These are phyloP conservation scores for Agapostemon virescens DNA, from an alignment of 2,888 invertebrate genomes.

Conservation along the genomic window DNA sequence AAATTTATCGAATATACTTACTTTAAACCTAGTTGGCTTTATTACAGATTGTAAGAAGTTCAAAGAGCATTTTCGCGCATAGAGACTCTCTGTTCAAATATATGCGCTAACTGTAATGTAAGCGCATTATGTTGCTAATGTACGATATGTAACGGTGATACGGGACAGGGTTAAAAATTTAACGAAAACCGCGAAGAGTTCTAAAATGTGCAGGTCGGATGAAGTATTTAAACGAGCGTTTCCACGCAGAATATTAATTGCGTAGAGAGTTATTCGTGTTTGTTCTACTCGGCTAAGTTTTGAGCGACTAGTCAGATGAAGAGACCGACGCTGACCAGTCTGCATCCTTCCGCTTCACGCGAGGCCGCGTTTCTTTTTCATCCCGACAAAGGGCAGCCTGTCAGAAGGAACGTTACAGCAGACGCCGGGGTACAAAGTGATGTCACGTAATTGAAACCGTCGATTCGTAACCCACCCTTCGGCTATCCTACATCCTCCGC, in stretches of 20 bases:
- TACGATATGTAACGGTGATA: no score
- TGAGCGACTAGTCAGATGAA: conserved; percentile 52
- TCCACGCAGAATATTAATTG: conserved; percentile 17
- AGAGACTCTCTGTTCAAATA: no score
- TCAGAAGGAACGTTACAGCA: conserved; percentile 54
- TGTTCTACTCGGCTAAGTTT: conserved; percentile 51
- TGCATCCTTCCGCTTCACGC: conserved; percentile 68
- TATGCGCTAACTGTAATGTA: no score
- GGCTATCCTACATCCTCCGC: conserved; percentile 18
- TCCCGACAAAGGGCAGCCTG: conserved; percentile 65
- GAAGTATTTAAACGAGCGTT: no score
- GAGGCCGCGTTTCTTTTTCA: conserved; percentile 69
- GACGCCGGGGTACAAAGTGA: conserved; percentile 57
- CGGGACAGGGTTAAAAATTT: no score
- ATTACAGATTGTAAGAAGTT: no score
- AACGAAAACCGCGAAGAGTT: no score
- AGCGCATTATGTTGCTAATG: no score
- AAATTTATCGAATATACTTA: no score
- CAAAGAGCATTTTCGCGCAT: no score
- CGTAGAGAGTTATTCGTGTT: background rate
- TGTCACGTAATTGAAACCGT: conserved; percentile 67
- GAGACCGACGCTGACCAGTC: conserved; percentile 44
- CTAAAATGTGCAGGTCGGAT: no score
- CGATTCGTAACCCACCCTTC: conserved; percentile 51
- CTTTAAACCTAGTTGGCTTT: no score